These are phyloP conservation scores for Balaeniceps rex DNA, from an alignment of 2,113 vertebrate species.

Conservation along the genomic window DNA sequence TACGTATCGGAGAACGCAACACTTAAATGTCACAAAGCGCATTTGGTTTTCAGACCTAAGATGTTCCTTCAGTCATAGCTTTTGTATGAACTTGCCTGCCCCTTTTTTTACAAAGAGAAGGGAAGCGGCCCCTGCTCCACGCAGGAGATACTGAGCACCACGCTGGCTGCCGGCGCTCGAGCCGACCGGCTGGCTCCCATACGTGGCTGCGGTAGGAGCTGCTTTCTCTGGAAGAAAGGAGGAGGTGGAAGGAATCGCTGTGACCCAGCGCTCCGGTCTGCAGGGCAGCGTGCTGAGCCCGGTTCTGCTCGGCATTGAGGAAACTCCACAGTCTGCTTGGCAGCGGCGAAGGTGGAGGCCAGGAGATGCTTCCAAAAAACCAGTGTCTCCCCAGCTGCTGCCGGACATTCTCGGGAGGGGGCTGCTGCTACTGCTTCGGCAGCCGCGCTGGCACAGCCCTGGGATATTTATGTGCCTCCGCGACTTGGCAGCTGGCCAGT, in stretches of 20 bases:
- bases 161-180: accelerated
- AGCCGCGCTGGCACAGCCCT: accelerated
- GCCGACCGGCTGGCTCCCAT: accelerated
- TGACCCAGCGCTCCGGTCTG: accelerated
- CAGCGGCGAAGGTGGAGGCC: neutral
- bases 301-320: accelerated
- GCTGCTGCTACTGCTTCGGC: neutral
- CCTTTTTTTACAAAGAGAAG: neutral
- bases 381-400: neutral
- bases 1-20: neutral
- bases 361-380: neutral
- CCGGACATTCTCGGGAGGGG: neutral
- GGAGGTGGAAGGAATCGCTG: neutral
- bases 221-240: neutral
- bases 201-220: accelerated
- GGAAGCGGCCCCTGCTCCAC: neutral
- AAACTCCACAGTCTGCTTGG: neutral
- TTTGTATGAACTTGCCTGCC: neutral
- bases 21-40: neutral
- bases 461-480: neutral
- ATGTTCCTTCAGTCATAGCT: neutral
- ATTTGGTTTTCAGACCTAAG: neutral
- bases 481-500: neutral
- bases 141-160: neutral
- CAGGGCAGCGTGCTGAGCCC: neutral